A percentile compares a stretch with the other conserved stretches of the same genome.
These are phyloP conservation scores for Subacronicta megacephala DNA, from an alignment of 2,888 invertebrate species.

Conservation along the genomic window DNA sequence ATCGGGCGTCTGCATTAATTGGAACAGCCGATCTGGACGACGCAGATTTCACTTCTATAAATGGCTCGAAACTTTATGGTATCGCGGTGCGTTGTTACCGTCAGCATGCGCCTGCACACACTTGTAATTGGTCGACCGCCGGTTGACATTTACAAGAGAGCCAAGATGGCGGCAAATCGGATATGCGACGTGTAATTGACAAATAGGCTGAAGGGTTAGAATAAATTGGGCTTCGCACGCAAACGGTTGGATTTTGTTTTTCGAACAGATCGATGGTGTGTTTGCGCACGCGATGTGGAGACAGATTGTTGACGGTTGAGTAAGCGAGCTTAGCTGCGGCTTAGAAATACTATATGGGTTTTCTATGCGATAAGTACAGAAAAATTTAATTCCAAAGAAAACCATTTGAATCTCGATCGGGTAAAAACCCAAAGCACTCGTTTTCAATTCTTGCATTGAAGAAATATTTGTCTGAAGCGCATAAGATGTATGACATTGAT, in stretches of 20 bases:
- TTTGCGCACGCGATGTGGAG: conserved; percentile 49
- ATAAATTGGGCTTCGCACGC: conserved; percentile 66
- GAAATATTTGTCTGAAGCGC: no score
- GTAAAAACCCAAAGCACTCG: no score
- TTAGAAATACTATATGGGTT: conserved; percentile 8
- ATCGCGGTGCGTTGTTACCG: conserved; percentile 83
- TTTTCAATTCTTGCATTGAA: no score
- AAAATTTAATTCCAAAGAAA: no score
- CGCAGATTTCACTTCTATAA: conserved; percentile 84
- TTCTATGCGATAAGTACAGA: no score
- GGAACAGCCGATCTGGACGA: conserved; percentile 79
- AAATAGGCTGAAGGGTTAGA: conserved; percentile 76
- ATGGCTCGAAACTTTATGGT: conserved; percentile 87
- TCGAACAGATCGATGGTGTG: conserved; percentile 50
- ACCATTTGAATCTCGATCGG: no score
- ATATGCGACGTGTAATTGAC: conserved; percentile 83
- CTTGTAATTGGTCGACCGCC: conserved; percentile 87
- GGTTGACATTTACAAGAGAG: conserved; percentile 86
- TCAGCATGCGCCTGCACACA: conserved; percentile 78
- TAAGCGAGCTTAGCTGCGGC: conserved; percentile 18
- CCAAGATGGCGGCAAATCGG: conserved; percentile 81
- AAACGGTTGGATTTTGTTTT: conserved; percentile 51
- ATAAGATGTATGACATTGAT: no score
- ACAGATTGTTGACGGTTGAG: conserved; percentile 45
- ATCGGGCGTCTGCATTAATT: conserved; percentile 80